phyloP scores from a whole-genome alignment of 2,797 vertebrate genomes.

The Alcedo atthis region DNA sequence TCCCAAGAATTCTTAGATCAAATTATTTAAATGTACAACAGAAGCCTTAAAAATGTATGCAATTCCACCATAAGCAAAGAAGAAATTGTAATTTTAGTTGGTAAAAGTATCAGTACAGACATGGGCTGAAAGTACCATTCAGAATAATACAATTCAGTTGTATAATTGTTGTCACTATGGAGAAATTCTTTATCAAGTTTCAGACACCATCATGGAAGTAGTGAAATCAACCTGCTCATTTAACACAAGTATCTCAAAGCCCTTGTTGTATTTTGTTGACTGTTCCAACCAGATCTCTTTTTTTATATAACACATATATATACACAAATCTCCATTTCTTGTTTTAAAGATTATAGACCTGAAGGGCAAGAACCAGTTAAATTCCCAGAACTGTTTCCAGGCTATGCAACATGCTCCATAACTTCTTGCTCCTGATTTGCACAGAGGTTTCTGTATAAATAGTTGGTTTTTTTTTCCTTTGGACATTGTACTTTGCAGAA shows the following conservation, averaged over 20 bases:
- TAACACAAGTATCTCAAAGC: neutral
- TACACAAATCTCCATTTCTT: neutral
- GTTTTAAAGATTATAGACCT: neutral
- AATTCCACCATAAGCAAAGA: rapidly evolving
- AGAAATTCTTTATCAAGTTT: neutral
- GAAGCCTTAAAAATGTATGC: neutral
- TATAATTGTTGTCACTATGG: neutral
- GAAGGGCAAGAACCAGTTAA: neutral
- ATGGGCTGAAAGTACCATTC: neutral
- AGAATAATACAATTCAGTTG: neutral
- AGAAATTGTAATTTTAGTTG: neutral
- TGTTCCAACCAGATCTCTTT: neutral
- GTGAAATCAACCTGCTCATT: neutral
- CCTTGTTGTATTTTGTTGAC: neutral
- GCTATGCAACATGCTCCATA: neutral
- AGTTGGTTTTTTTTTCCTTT: neutral
- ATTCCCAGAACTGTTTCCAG: neutral
- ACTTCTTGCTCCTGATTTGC: neutral
- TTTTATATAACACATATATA: neutral
- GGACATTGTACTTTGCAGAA: neutral
- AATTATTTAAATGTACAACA: neutral
- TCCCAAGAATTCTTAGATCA: neutral
- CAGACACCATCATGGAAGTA: neutral
- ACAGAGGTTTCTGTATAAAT: neutral
- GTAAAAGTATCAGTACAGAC: neutral